phyloP scores from a whole-genome alignment of 2,888 invertebrate species.

The Lacanobia wlatinum region DNA sequence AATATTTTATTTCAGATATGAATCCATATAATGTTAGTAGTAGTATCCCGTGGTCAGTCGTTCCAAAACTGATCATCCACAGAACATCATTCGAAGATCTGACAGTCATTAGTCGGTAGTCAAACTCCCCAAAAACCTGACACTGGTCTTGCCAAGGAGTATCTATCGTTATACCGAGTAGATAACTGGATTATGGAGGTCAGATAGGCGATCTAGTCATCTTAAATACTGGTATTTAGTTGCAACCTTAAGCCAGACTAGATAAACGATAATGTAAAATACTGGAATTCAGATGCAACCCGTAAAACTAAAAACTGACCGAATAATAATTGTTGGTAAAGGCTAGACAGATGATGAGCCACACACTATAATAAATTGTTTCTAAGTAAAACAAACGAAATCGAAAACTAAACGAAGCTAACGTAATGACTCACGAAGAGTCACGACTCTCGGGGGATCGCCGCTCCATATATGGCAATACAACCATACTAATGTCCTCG shows the following conservation, averaged over 20 bases:
- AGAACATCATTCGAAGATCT: background rate
- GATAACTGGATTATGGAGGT: background rate
- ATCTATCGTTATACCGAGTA: no score
- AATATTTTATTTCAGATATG: no score
- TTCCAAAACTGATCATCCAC: background rate
- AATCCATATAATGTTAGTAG: no score
- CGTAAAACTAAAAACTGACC: no score
- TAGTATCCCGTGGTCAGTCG: background rate
- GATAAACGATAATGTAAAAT: background rate
- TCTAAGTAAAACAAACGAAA: slow-evolving; percentile 50
- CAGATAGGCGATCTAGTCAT: background rate
- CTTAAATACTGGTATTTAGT: background rate
- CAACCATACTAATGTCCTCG: slow-evolving; percentile 36
- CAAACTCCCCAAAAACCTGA: background rate
- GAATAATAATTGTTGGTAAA: background rate
- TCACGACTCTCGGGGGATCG: slow-evolving; percentile 49
- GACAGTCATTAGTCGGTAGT: background rate
- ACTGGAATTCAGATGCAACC: background rate
- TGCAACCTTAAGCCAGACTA: no score
- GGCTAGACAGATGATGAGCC: background rate
- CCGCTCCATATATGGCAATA: slow-evolving; percentile 52
- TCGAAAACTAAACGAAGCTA: slow-evolving; percentile 50
- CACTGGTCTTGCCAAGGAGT: background rate
- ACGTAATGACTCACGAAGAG: slow-evolving; percentile 51
- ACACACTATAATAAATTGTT: slow-evolving; percentile 16